Conservation (phyloP, 2,888 invertebrate genomes). For the Acanthoscelides obtectus region DNA sequence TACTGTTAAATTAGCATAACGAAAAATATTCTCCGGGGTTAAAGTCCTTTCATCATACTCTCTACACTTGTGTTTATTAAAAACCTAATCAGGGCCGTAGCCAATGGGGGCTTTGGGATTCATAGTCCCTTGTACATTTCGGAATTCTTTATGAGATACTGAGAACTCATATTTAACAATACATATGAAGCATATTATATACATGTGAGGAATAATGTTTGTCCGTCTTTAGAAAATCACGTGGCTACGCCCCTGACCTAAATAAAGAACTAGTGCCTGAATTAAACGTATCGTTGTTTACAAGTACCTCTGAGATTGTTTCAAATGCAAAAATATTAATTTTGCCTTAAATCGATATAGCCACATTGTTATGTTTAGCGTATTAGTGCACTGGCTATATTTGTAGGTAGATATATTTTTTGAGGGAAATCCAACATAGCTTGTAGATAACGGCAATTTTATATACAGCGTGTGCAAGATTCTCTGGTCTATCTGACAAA, state of each 20-base stretch:
- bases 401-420: background rate
- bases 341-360: background rate
- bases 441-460: background rate
- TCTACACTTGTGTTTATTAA: background rate
- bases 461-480: background rate
- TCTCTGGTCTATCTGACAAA: background rate
- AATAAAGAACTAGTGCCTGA: background rate
- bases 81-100: no score
- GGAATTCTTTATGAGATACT: no score
- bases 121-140: no score
- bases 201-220: no score
- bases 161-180: no score
- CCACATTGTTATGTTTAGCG: background rate
- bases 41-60: background rate
- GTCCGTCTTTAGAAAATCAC: no score
- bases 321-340: background rate
- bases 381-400: background rate
- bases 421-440: background rate
- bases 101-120: no score
- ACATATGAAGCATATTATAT: no score
- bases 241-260: no score
- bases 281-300: conserved; percentile 36
- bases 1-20: no score
- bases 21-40: no score
- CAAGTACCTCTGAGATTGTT: conserved; percentile 26